Base-by-base conservation (phyloP, 2,113 vertebrate genomes). In the Brienomyrus brachyistius region DNA sequence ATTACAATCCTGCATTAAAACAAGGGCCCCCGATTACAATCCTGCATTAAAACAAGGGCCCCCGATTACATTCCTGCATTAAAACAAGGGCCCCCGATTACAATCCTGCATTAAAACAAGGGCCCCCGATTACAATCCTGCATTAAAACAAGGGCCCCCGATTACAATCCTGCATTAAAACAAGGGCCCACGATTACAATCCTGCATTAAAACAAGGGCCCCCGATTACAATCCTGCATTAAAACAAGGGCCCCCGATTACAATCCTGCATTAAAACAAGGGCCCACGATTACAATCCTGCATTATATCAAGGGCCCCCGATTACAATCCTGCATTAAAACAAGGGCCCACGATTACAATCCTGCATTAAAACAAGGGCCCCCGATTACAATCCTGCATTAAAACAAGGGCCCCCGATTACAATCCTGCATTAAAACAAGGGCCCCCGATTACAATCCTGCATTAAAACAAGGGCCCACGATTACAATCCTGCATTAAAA, bases 351-450 rank as follows among this genome's bases (percentile, higher is more conserved):
- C 5, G 5, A 88, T 74, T 47, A 80, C 45, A 40, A 77, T 59
- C 31, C 31, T 31, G 31, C 31, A n/a, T n/a, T n/a, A n/a, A n/a
- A n/a, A n/a, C n/a, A n/a, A n/a, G n/a, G n/a, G n/a, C n/a, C n/a
- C n/a, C n/a, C n/a, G n/a, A n/a, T n/a, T n/a, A n/a, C n/a, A 97
- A 92, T 51, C 96, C 96, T 97, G 86, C 2, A 82, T n/a, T 91
- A 2, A 5, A 89, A 47, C 40, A 83, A 88, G 19, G 35, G 35
- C 0, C 19, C 59, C 5, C 5, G 5, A 88, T 74, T 47, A 80
- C 45, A 40, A 77, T 59, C 31, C 31, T 31, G 31, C 31, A n/a
- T n/a, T n/a, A n/a, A n/a, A n/a, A n/a, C n/a, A n/a, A n/a, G n/a
- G n/a, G n/a, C n/a, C n/a, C n/a, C n/a, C n/a, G n/a, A n/a, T n/a